Percentiles rank a stretch among this genome's conserved stretches.
phyloP scores from a whole-genome alignment of 2,113 vertebrate species.

The Chloropsis hardwickii region DNA sequence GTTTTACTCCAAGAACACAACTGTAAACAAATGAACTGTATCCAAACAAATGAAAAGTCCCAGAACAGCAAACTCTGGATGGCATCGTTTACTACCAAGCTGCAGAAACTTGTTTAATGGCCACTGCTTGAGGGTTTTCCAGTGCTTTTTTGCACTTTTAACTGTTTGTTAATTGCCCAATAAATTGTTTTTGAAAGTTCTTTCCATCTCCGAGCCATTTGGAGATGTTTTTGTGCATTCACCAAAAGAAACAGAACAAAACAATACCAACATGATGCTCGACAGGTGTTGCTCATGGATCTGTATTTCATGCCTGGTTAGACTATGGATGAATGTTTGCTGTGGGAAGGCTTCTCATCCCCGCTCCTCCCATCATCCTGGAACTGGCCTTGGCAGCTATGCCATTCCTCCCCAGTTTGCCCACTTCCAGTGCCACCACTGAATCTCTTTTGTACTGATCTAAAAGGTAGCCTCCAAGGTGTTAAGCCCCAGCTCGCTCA shows the following conservation, averaged over 20 bases:
- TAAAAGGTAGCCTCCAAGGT: background rate
- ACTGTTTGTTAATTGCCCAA: background rate
- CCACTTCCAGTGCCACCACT: background rate
- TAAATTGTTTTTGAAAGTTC: background rate
- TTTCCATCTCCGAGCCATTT: background rate
- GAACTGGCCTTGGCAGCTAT: background rate
- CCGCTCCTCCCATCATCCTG: background rate
- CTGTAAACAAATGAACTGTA: background rate
- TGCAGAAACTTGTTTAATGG: background rate
- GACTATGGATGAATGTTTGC: background rate
- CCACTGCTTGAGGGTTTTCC: background rate
- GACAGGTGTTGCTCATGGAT: background rate
- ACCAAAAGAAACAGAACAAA: accelerated
- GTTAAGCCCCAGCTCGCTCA: accelerated
- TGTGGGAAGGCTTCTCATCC: background rate
- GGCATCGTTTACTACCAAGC: background rate
- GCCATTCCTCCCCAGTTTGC: background rate
- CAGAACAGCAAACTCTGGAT: background rate
- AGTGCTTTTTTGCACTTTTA: background rate
- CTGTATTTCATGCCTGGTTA: no score
- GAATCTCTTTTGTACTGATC: background rate
- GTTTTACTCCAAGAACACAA: background rate
- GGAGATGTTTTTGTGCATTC: background rate
- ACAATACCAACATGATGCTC: background rate
- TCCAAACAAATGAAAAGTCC: background rate